phyloP scores from a whole-genome alignment of 2,888 invertebrate species.

The Himalopsyche japonica region DNA sequence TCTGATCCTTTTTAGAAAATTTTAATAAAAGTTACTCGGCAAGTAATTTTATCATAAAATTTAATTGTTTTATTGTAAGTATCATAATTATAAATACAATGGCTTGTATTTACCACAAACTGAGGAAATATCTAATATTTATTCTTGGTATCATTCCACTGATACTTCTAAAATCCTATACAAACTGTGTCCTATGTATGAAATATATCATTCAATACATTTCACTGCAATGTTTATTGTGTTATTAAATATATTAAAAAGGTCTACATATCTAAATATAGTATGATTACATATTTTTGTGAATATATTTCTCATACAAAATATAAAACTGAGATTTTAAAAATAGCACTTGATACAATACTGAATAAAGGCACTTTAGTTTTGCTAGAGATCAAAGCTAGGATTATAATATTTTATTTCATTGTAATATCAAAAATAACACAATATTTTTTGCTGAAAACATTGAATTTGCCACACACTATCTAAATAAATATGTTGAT shows the following conservation, averaged over 20 bases:
- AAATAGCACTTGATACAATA: not conserved
- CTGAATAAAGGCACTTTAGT: not conserved
- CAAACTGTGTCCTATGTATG: not conserved
- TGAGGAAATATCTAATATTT: not conserved
- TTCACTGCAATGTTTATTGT: not conserved
- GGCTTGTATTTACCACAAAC: not conserved
- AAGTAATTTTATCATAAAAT: not conserved
- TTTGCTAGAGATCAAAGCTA: not conserved
- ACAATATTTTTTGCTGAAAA: too few relatives aligned
- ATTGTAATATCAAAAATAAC: too few relatives aligned
- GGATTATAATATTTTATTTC: not conserved
- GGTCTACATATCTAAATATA: not conserved
- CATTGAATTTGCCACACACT: too few relatives aligned
- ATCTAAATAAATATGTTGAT: too few relatives aligned
- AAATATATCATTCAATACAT: not conserved
- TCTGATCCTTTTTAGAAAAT: not conserved
- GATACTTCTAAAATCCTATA: not conserved
- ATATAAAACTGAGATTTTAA: too few relatives aligned
- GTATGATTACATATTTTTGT: not conserved
- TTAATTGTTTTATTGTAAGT: not conserved
- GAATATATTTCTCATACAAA: not conserved
- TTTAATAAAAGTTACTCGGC: not conserved
- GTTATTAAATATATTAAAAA: not conserved
- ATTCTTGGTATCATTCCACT: not conserved
- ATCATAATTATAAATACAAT: not conserved